Conservation (phyloP, 53 echinoderm and acorn worm species). For the Astropecten irregularis region DNA sequence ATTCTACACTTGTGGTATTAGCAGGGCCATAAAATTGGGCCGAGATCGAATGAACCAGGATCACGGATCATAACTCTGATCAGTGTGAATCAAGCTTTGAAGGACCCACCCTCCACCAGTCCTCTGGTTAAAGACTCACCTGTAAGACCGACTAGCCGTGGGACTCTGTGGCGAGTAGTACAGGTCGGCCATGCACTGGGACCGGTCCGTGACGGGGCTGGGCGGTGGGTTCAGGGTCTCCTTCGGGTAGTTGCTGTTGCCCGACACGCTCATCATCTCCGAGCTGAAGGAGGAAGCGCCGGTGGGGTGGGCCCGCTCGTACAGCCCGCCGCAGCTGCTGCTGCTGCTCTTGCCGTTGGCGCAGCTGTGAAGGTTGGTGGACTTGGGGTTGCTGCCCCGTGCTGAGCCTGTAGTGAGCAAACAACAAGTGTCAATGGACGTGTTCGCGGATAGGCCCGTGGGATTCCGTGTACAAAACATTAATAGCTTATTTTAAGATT, state of each 20-base stretch:
- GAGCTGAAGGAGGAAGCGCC: conserved; percentile 92
- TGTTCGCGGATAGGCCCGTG: background rate
- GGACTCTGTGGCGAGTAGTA: conserved; percentile 84
- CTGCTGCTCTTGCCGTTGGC: conserved; percentile 75
- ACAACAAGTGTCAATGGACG: too few relatives aligned
- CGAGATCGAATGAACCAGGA: too few relatives aligned
- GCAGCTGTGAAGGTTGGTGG: conserved; percentile 86
- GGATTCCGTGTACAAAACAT: background rate
- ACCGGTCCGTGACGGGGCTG: conserved; percentile 89
- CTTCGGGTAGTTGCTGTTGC: conserved; percentile 88
- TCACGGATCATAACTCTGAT: too few relatives aligned
- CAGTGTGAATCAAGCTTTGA: too few relatives aligned
- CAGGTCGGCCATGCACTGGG: conserved; percentile 79
- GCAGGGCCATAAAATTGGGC: too few relatives aligned
- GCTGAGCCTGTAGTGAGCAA: conserved; percentile 68
- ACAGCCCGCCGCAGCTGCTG: conserved; percentile 66
- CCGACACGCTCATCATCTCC: conserved; percentile 83
- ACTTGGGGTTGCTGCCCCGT: conserved; percentile 70
- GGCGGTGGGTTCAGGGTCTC: conserved; percentile 98
- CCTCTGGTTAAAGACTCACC: too few relatives aligned
- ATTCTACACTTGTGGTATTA: too few relatives aligned
- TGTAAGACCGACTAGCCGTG: conserved; percentile 73
- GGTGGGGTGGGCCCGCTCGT: conserved; percentile 82
- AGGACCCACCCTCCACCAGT: too few relatives aligned
- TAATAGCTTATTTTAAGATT: too few relatives aligned